Evolutionary conservation across 1,140 invertebrate genomes (phyloP).

Genomic region (Lasaia peninsularis): DNA sequence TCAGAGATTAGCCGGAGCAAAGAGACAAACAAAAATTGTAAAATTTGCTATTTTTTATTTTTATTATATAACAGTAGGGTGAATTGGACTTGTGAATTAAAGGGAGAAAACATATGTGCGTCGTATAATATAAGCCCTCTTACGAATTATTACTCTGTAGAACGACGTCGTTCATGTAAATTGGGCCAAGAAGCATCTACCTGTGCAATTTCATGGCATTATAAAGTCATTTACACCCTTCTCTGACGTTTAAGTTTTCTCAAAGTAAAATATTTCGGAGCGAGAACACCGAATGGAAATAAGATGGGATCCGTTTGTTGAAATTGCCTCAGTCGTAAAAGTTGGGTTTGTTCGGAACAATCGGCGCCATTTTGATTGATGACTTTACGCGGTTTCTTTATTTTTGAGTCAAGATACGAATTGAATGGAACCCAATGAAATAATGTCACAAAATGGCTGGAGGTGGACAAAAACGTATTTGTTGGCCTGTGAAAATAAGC

Average conservation of each 20-base stretch:
- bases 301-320: slow-evolving; percentile 30
- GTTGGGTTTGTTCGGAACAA: slow-evolving; percentile 11
- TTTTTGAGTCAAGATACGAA: slow-evolving; percentile 3
- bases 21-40: too few species aligned
- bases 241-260: slow-evolving; percentile 17
- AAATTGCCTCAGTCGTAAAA: slow-evolving; percentile 23
- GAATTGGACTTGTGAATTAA: not conserved
- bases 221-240: slow-evolving; percentile 41
- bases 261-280: slow-evolving; percentile 39
- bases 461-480: slow-evolving; percentile 8
- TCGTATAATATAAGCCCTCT: not conserved
- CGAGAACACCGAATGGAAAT: slow-evolving; percentile 34
- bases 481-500: slow-evolving; percentile 20
- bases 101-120: not conserved
- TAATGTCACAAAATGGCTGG: slow-evolving; percentile 3
- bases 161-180: slow-evolving; percentile 26
- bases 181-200: slow-evolving; percentile 1
- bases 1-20: too few species aligned
- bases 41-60: too few species aligned
- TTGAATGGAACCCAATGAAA: slow-evolving; percentile 8
- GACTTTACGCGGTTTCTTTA: slow-evolving; percentile 7
- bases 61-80: too few species aligned
- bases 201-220: slow-evolving; percentile 28
- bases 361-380: slow-evolving; percentile 12
- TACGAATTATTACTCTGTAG: not conserved